Evolutionary conservation across 2,888 invertebrate species (phyloP).

Genomic region (Nowickia ferox): DNA sequence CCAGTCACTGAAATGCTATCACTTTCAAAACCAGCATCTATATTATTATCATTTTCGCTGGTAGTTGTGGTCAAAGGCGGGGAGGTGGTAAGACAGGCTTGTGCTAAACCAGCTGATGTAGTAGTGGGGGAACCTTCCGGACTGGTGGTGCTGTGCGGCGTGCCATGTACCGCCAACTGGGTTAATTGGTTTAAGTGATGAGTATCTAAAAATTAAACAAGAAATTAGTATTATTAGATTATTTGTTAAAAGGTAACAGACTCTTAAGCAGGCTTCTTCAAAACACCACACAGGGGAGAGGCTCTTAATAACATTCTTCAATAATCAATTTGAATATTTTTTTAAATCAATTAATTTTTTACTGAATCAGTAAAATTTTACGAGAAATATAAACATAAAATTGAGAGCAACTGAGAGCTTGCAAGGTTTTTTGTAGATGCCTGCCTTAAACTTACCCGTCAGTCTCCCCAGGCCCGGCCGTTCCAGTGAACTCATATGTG

Average conservation of each 20-base stretch:
- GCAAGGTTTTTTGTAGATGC: no score
- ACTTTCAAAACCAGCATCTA: constrained; percentile 83
- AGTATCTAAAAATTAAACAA: constrained; percentile 44
- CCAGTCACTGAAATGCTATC: constrained; percentile 83
- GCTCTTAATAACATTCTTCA: no score
- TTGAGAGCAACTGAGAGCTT: no score
- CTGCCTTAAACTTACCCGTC: constrained; percentile 76
- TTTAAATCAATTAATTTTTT: no score
- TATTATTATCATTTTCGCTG: constrained; percentile 82
- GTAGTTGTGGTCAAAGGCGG: constrained; percentile 80
- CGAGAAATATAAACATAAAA: no score
- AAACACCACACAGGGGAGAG: no score
- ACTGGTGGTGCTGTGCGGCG: constrained; percentile 88
- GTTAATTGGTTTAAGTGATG: constrained; percentile 77
- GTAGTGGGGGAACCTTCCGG: constrained; percentile 86
- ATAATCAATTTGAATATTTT: no score
- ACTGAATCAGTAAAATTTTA: no score
- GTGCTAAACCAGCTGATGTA: constrained; percentile 75
- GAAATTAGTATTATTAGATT: not conserved
- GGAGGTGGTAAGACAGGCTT: constrained; percentile 80
- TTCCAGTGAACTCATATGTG: constrained; percentile 79
- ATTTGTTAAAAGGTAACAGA: not conserved
- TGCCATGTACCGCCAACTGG: constrained; percentile 80
- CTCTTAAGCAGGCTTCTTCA: no score
- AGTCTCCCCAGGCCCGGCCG: constrained; percentile 78